Base-by-base conservation (phyloP, 1,140 invertebrate species). In the Vanessa atalanta region DNA sequence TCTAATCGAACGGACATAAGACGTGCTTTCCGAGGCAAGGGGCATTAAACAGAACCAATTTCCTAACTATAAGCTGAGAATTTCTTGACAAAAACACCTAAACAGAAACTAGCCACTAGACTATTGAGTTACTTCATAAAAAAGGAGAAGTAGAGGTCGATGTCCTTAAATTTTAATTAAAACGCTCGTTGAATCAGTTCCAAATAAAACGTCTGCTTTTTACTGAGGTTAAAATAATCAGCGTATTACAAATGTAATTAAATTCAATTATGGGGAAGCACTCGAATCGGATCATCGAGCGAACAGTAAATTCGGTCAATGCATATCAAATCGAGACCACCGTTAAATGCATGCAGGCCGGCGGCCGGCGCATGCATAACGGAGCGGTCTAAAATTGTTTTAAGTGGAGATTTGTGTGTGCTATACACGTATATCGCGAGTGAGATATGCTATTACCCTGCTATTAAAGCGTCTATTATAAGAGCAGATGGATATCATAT, bases 241-340 rank as follows among this genome's bases (percentile, higher is more conserved):
- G 14, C 16, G 65, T 51, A 72, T 72, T 57, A 57, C 65, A 65
- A 31, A 72, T 66, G 43, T 31, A 73, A 73, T 73, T 73, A 67
- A 67, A 73, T 20, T 73, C 53, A 64, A 61, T 63, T 66, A 31
- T 4, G 7, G 15, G 13, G 57, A 37, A 9, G 26, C 70, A 53
- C 47, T 70, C 14, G 64, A 75, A 76, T 60, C 48, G 51, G 67
- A 73, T 70, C 64, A 70, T 70, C 50, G 61, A 64, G 70, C 61
- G 65, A 37, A 31, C 15, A 71, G 70, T 70, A 50, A 81, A 75
- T 72, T 75, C 74, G 75, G 77, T 78, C 73, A 77, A 68, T 77
- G 77, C 79, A 81, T 81, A 81, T 81, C 68, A 65, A 73, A 76
- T 75, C 70, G 77, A 61, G 55, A 76, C 47, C 65, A 81, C 75